Conservation (phyloP, 1,140 invertebrate species). For the Ruditapes philippinarum region DNA sequence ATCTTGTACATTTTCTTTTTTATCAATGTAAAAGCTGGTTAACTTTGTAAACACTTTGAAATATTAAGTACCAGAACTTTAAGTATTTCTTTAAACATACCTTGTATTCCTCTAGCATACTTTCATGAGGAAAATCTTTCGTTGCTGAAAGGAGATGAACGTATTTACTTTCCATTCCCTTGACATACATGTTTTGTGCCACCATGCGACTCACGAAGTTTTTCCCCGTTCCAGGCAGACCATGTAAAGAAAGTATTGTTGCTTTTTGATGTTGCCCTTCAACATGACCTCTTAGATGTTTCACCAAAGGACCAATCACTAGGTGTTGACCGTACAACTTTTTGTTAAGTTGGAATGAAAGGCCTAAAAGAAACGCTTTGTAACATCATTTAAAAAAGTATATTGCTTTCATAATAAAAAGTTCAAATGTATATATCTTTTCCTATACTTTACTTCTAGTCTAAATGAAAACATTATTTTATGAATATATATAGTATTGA, state of each 20-base stretch:
- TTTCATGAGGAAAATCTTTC: slow-evolving; percentile 90
- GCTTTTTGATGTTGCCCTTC: slow-evolving; percentile 76
- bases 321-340: slow-evolving; percentile 77
- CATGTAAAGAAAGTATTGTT: slow-evolving; percentile 84
- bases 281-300: slow-evolving; percentile 71
- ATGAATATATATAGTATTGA: too few relatives aligned
- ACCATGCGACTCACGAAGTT: slow-evolving; percentile 93
- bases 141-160: slow-evolving; percentile 94
- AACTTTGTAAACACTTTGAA: too few relatives aligned
- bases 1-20: background rate
- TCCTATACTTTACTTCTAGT: too few relatives aligned
- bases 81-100: background rate
- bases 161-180: slow-evolving; percentile 92
- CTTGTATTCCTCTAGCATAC: background rate
- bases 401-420: too few relatives aligned
- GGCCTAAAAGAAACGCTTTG: too few relatives aligned
- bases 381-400: too few relatives aligned
- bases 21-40: background rate
- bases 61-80: background rate
- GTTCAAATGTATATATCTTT: too few relatives aligned
- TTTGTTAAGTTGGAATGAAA: slow-evolving; percentile 56
- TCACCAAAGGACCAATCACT: slow-evolving; percentile 64
- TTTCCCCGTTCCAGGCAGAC: slow-evolving; percentile 84
- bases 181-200: slow-evolving; percentile 91
- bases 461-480: too few relatives aligned